phyloP scores from a whole-genome alignment of 2,888 invertebrate species.

The Rhagonycha fulva region DNA sequence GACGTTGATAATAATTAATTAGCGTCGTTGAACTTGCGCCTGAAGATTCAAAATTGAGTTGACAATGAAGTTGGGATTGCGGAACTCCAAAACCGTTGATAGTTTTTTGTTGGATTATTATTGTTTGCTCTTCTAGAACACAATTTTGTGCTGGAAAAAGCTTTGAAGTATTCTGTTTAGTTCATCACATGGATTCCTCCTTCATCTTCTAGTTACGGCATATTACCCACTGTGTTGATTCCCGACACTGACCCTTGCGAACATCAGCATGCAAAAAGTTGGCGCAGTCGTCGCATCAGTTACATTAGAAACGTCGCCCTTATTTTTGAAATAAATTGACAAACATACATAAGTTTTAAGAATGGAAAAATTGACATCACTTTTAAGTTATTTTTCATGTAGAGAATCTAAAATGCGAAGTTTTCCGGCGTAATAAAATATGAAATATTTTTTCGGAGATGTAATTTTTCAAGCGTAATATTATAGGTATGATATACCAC shows the following conservation, averaged over 20 bases:
- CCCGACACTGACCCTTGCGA: too few species aligned
- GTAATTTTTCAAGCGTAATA: neutral
- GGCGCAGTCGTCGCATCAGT: too few species aligned
- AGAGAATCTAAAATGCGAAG: neutral
- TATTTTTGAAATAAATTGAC: neutral
- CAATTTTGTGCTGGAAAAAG: neutral
- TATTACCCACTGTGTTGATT: too few species aligned
- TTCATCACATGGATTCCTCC: too few species aligned
- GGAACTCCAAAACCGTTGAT: neutral
- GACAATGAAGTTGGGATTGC: neutral
- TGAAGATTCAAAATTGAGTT: neutral
- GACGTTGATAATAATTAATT: neutral
- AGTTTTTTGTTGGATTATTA: neutral
- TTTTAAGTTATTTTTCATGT: neutral
- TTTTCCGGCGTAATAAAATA: neutral
- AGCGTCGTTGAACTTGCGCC: neutral
- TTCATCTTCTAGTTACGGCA: too few species aligned
- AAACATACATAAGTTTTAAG: neutral
- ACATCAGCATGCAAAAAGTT: too few species aligned
- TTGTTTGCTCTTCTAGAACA: neutral
- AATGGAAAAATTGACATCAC: neutral
- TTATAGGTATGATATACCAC: neutral
- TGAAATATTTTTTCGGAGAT: neutral
- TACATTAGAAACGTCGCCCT: too few species aligned
- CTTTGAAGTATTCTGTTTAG: neutral